These are phyloP conservation scores for Poecilobothrus nobilitatus DNA, from an alignment of 2,888 invertebrate species.

Conservation along the genomic window DNA sequence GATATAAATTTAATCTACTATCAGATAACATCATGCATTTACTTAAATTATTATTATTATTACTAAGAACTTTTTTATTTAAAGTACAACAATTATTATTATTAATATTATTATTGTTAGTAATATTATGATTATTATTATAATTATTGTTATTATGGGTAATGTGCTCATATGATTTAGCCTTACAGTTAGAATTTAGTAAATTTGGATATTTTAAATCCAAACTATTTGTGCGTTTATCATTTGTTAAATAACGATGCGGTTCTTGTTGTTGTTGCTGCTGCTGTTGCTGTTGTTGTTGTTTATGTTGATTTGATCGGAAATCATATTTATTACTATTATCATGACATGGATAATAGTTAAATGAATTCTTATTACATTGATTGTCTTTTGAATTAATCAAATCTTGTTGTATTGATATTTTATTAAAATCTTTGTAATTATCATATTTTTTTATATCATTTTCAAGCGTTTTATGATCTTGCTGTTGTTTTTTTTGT, in stretches of 20 bases:
- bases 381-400: neutral
- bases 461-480: neutral
- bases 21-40: constrained; percentile 4
- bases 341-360: neutral
- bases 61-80: neutral
- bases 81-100: neutral
- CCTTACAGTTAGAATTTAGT: constrained; percentile 4
- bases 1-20: neutral
- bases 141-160: neutral
- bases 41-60: constrained; percentile 8
- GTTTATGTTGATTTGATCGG: constrained; percentile 14
- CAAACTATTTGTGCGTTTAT: constrained; percentile 5
- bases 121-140: neutral
- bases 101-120: neutral
- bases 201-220: constrained; percentile 5
- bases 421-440: neutral
- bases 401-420: neutral
- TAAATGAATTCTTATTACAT: neutral
- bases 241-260: neutral
- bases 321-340: constrained; percentile 3
- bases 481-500: constrained; percentile 9
- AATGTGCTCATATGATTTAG: neutral
- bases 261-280: neutral
- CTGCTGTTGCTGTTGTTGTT: constrained; percentile 10
- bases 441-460: neutral